These are phyloP conservation scores for Pleuronectes platessa DNA, from an alignment of 2,113 vertebrate species.

Conservation along the genomic window DNA sequence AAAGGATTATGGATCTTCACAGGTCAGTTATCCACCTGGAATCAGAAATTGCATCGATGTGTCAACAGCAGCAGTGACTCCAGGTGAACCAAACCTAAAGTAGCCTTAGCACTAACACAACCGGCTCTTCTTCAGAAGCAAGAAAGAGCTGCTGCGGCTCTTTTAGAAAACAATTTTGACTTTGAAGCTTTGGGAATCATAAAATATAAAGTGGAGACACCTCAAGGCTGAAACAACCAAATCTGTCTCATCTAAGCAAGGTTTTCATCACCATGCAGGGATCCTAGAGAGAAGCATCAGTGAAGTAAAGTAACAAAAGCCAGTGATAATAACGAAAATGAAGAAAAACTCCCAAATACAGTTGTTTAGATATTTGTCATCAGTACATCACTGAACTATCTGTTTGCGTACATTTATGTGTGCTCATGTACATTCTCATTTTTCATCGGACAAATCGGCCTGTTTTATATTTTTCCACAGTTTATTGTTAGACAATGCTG, in stretches of 20 bases:
- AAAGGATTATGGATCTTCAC: background rate
- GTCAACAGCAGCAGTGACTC: slow-evolving; percentile 2
- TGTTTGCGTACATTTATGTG: background rate
- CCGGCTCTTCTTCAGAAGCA: background rate
- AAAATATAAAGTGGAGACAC: background rate
- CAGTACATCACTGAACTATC: background rate
- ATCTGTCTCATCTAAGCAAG: background rate
- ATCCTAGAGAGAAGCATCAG: background rate
- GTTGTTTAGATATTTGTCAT: background rate
- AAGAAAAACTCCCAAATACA: background rate
- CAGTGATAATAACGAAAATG: background rate
- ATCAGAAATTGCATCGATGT: background rate
- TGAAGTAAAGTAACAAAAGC: background rate
- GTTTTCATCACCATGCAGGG: background rate
- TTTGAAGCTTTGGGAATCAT: background rate
- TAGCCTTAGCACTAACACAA: background rate
- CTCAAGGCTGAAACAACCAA: background rate
- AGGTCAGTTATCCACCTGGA: background rate
- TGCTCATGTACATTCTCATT: background rate
- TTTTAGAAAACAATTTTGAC: slow-evolving; percentile 9
- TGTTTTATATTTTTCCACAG: background rate
- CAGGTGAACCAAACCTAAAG: slow-evolving; percentile 7
- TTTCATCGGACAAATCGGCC: background rate
- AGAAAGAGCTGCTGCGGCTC: background rate
- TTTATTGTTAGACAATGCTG: background rate